Evolutionary conservation across 2,888 invertebrate species (phyloP).

Genomic region (Dichetophora obliterata): DNA sequence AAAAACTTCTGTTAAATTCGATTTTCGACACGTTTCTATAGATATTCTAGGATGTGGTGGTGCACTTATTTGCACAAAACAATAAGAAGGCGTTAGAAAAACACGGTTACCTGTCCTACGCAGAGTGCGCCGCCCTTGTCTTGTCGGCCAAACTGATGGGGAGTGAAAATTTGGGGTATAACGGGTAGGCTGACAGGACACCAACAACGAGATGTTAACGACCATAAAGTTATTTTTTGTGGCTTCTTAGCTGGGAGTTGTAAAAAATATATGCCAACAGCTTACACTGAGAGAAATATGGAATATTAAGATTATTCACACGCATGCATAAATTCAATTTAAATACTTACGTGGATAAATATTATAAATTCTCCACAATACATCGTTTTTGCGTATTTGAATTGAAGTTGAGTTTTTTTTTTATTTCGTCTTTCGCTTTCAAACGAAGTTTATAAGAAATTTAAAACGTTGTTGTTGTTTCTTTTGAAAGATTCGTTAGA

Average conservation of each 20-base stretch:
- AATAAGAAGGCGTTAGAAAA: constrained; percentile 2
- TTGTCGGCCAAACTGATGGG: background rate
- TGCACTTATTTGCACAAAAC: background rate
- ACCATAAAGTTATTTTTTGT: constrained; percentile 5
- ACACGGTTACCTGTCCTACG: background rate
- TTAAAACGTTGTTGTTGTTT: too few relatives aligned
- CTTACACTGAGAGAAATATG: too few relatives aligned
- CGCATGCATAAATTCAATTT: too few relatives aligned
- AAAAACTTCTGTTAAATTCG: constrained; percentile 3
- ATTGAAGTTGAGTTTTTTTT: too few relatives aligned
- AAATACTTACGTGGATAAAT: too few relatives aligned
- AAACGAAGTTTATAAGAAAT: too few relatives aligned
- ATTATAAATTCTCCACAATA: too few relatives aligned
- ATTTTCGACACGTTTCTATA: constrained; percentile 30
- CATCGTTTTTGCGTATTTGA: too few relatives aligned
- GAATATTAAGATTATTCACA: too few relatives aligned
- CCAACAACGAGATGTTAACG: constrained; percentile 4
- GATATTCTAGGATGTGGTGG: constrained; percentile 7
- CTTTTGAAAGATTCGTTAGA: too few relatives aligned
- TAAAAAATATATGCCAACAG: background rate
- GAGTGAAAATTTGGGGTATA: background rate
- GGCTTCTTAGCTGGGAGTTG: background rate
- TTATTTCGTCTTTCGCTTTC: too few relatives aligned
- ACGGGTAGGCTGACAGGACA: background rate
- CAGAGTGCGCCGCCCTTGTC: background rate